These are phyloP conservation scores for Drosophila rubida DNA, from an alignment of 2,888 invertebrate species.

Conservation along the genomic window DNA sequence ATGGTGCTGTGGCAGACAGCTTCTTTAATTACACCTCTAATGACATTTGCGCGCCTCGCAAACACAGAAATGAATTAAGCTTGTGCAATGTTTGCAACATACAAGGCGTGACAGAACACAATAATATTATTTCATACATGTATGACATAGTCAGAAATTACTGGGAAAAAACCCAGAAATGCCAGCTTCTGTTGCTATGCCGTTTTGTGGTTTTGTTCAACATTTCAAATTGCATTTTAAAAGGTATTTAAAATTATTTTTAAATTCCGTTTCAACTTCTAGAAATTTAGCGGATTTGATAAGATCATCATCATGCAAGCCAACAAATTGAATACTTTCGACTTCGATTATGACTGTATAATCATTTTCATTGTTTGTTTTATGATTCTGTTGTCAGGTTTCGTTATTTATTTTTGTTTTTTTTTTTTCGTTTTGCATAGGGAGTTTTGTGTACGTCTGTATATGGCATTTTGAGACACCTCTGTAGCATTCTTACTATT, in stretches of 20 bases:
- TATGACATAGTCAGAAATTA: not conserved
- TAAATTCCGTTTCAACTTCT: slow-evolving; percentile 11
- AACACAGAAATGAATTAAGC: slow-evolving; percentile 1
- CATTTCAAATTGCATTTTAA: not conserved
- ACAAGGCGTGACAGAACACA: slow-evolving; percentile 17
- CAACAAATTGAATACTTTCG: slow-evolving; percentile 17
- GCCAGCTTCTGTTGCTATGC: slow-evolving; percentile 5
- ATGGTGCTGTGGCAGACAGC: slow-evolving; percentile 10
- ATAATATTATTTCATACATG: slow-evolving; percentile 1
- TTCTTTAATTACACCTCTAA: slow-evolving; percentile 45
- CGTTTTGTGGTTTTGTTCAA: slow-evolving; percentile 3
- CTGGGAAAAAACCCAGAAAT: not conserved
- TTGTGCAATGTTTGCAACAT: slow-evolving; percentile 16
- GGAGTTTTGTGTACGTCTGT: not conserved
- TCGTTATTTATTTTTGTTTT: slow-evolving; percentile 7
- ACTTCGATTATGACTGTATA: slow-evolving; percentile 9
- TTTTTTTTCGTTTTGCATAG: slow-evolving; percentile 1
- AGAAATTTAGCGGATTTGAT: not conserved
- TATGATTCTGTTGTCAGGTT: slow-evolving; percentile 2
- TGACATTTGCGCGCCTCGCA: slow-evolving; percentile 35
- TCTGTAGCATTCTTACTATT: slow-evolving; percentile 24
- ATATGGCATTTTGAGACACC: slow-evolving; percentile 12
- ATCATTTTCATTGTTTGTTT: slow-evolving; percentile 8
- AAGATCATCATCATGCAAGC: slow-evolving; percentile 14
- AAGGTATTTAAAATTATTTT: slow-evolving; percentile 11